These are phyloP conservation scores for Eulemur mongoz DNA, from an alignment of 2,797 vertebrate species.

Conservation along the genomic window DNA sequence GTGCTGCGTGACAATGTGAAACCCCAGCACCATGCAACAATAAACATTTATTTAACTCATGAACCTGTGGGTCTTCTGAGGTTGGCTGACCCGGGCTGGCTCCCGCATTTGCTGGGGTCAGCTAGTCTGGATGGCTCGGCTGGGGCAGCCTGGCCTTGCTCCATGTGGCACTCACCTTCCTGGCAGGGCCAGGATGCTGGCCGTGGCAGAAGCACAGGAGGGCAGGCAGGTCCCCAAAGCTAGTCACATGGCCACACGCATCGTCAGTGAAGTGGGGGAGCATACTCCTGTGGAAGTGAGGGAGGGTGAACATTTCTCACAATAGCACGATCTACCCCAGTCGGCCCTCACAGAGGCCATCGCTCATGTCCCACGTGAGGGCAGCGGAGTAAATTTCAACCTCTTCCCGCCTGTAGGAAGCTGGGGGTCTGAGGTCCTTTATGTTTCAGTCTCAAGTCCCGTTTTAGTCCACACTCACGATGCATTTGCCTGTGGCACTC, in stretches of 20 bases:
- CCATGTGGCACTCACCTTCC: rapidly evolving
- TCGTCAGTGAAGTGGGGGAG: rapidly evolving
- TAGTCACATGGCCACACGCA: not conserved
- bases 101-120: not conserved
- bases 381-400: not conserved
- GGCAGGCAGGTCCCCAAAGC: not conserved
- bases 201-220: not conserved
- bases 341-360: not conserved
- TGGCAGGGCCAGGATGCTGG: too few relatives aligned
- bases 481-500: not conserved
- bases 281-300: not conserved
- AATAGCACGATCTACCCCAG: not conserved
- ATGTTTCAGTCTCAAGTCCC: not conserved
- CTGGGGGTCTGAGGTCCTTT: not conserved
- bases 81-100: not conserved
- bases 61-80: not conserved
- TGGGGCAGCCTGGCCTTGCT: not conserved
- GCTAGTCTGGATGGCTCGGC: not conserved
- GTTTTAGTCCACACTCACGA: rapidly evolving
- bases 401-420: not conserved
- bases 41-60: not conserved
- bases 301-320: not conserved
- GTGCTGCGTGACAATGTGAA: rapidly evolving
- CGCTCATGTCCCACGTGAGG: not conserved
- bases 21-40: not conserved